Base-by-base conservation (phyloP, 1,140 invertebrate genomes). In the Anoplophora glabripennis region DNA sequence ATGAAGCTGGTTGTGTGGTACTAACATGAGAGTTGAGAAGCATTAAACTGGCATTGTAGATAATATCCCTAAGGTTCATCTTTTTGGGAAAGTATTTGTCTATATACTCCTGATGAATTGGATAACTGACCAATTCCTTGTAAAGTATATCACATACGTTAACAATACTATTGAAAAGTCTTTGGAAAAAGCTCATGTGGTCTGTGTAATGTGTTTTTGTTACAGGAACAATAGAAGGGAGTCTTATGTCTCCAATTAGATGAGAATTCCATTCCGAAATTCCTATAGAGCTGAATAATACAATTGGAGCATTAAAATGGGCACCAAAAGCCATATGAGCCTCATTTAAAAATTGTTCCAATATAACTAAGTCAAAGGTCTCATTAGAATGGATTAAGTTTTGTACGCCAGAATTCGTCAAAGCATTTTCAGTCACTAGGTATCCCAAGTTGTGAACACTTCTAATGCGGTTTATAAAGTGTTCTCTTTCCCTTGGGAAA, bases 1-100 rank as follows among this genome's bases (percentile, higher is more conserved):
- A 45, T 12, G 71, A 66, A 18, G 59, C 28, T n/a, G 73, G 63
- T 49, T 62, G 53, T 49, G 54, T 62, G 0, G 72, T 49, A 44
- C 51, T 63, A 14, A 66, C 55, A 53, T 77, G 74, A 8, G 62
- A 66, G 45, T 77, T 77, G 0, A 71, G 59, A 3, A 76, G 48
- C 7, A 78, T 59, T 4, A 78, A 67, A 38, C 49, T 52, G 11
- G 17, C 10, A 17, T 38, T 52, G 9, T 11, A 17, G 17, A 52
- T 52, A 0, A 52, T 14, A 1, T 0, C 21, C 11, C 4, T 7
- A 11, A 52, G 49, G 38, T 52, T 21, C 15, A 52, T 38, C n/a
- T 41, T 10, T 4, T 21, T 12, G 11, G 28, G n/a, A 18, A 52
- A 52, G n/a, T 52, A 21, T 52, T 52, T 37, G 3, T 52, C 14